Base-by-base conservation (phyloP, 2,888 invertebrate genomes). In the Eudasyphora cyanicolor region DNA sequence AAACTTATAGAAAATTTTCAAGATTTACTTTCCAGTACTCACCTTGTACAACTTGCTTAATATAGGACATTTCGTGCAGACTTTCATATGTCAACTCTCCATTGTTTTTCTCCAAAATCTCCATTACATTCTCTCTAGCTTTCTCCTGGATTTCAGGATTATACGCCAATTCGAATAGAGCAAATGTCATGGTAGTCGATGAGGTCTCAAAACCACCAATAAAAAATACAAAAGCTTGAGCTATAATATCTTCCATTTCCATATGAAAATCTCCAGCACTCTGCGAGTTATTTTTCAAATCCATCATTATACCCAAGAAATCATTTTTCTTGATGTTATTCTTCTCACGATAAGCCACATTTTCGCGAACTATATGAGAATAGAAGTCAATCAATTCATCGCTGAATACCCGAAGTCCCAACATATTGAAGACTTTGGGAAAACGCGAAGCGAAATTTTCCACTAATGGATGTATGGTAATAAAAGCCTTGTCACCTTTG, bases 171-270 rank as follows among this genome's bases (percentile, higher is more conserved):
- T 89, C 86, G 49, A 88, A 88, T 4, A 90, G 62, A 0, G 87
- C 86, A 86, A 93, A 93, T 14, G 92, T 91, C 87, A 93, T 90
- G 0, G 93, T 92, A 5, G 92, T 91, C 1, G 92, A 91, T 5
- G 93, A 93, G 0, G 94, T 93, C 88, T 94, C 94, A 74, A 92
- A 93, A 5, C 94, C 94, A 38, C 93, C 94, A 6, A 91, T 82
- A 73, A 93, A 93, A 85, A 95, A 94, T 3, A 93, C 89, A 32
- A 93, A 92, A 12, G 93, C 93, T 81, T 94, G 94, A 0, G 94
- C 92, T 0, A 93, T 91, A 0, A 94, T 87, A 64, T 94, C 88
- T 7, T 93, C 90, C 21, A 93, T 89, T 8, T 91, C 90, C 1
- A 93, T 87, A 27, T 17, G n/a, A 1, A 57, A 64, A 6, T 76